Evolutionary conservation across 1,140 invertebrate genomes (phyloP).

Genomic region (Bicyclus anynana): DNA sequence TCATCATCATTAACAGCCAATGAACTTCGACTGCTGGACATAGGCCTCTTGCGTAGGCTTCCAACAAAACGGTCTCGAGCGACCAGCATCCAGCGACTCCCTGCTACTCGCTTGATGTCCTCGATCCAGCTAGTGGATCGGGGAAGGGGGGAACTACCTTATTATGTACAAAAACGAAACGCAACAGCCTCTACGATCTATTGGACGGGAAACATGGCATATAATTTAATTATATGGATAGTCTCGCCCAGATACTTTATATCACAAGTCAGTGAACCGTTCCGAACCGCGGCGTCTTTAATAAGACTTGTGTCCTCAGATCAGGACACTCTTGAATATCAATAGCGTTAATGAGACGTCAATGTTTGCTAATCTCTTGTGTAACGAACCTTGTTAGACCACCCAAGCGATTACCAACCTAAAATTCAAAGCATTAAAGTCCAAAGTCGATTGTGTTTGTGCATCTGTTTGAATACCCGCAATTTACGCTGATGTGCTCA

Average conservation of each 20-base stretch:
- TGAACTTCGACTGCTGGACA: too few relatives aligned
- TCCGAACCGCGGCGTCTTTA: background rate
- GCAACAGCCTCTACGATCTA: too few relatives aligned
- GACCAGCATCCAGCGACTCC: too few relatives aligned
- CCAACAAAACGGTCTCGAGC: too few relatives aligned
- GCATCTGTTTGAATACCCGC: background rate
- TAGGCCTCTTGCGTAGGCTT: too few relatives aligned
- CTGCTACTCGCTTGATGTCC: too few relatives aligned
- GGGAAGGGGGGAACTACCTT: too few relatives aligned
- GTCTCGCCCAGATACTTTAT: background rate
- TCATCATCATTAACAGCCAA: too few relatives aligned
- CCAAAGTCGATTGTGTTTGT: background rate
- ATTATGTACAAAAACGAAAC: too few relatives aligned
- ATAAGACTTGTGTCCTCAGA: background rate
- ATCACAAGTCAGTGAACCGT: background rate
- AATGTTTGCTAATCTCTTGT: slow-evolving; percentile 16
- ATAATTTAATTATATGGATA: too few relatives aligned
- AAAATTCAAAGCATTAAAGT: background rate
- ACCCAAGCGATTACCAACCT: background rate
- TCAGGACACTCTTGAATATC: slow-evolving; percentile 3
- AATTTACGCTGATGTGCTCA: slow-evolving; percentile 1
- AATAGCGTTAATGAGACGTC: slow-evolving; percentile 15
- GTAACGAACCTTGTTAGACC: background rate
- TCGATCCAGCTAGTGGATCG: too few relatives aligned
- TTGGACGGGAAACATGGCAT: too few relatives aligned